Evolutionary conservation across 30 jellyfish, hydroid and myxozoan species (phyloP), one percentile per base, ranked within the genome.

Genomic region (Nemopilema nomurai): DNA sequence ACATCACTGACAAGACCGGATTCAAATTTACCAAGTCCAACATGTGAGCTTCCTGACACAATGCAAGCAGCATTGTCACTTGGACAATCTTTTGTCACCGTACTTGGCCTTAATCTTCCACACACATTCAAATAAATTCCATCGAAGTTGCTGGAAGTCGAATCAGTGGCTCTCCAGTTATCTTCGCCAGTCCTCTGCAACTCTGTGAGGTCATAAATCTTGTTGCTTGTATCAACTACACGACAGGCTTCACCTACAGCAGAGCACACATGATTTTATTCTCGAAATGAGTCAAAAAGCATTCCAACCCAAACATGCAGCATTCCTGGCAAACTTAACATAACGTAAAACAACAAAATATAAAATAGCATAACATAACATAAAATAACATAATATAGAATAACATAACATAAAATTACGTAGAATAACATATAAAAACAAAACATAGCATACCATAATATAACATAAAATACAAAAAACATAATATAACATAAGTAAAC

Each of bases 11-110:
- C 65, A 16, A 78, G 80, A 20, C 32, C 51, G 23, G 83, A 18
- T 30, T 83, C 74, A 66, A 63, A 90, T n/a, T 67, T 69, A 22
- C 97, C 97, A 18, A 87, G 87, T 50, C 96, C 74, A 32, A 84
- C 8, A 28, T 77, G 62, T 0, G 69, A 33, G 23, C 28, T 64
- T 69, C 79, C 87, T 3, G 76, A 32, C 57, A 77, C 84, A 8
- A 73, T 78, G 79, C 97, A 90, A 62, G 80, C 88, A 9, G 97
- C 88, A 27, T 82, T 84, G 62, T 72, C 86, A 3, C 71, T 88
- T 0, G 94, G 87, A 41, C 97, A 90, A 16, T 21, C 67, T 33
- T 26, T 67, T 51, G 96, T 87, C 24, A 64, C 49, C 8, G 87
- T 18, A 20, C 72, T 76, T 30, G 30, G 28, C 66, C 67, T 63